Conservation (phyloP, 2,888 invertebrate genomes). For the Polietes domitor region DNA sequence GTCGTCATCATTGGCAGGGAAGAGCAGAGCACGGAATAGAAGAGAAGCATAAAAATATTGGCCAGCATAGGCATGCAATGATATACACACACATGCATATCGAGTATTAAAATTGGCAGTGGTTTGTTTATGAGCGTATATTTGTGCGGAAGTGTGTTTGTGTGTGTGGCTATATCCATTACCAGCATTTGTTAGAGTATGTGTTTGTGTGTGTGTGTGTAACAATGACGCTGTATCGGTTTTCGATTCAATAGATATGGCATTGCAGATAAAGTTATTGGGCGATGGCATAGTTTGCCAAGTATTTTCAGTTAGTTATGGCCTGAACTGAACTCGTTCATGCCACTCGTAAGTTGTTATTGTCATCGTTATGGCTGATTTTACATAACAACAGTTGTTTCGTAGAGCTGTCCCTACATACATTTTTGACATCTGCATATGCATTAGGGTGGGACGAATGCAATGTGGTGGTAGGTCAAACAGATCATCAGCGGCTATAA, state of each 20-base stretch:
- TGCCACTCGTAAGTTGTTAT: slow-evolving; percentile 23
- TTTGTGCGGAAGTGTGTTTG: slow-evolving; percentile 20
- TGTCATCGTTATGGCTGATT: slow-evolving; percentile 25
- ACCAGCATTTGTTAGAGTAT: neutral
- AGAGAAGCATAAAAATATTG: slow-evolving; percentile 5
- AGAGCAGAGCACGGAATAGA: slow-evolving; percentile 8
- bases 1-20: neutral
- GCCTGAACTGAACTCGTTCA: neutral
- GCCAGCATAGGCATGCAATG: neutral
- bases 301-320: slow-evolving; percentile 48
- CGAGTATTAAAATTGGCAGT: neutral
- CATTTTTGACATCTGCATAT: neutral
- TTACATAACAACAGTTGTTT: slow-evolving; percentile 44
- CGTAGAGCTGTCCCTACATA: neutral
- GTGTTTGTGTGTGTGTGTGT: neutral
- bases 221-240: slow-evolving; percentile 51
- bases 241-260: slow-evolving; percentile 39
- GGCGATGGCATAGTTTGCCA: slow-evolving; percentile 47
- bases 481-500: too few relatives aligned
- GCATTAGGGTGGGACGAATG: neutral
- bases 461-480: too few relatives aligned
- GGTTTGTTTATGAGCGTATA: neutral
- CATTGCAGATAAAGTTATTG: slow-evolving; percentile 65
- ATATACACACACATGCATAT: neutral
- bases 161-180: neutral